Base-by-base conservation (phyloP, 2,113 vertebrate genomes). In the Accipiter virgatus region DNA sequence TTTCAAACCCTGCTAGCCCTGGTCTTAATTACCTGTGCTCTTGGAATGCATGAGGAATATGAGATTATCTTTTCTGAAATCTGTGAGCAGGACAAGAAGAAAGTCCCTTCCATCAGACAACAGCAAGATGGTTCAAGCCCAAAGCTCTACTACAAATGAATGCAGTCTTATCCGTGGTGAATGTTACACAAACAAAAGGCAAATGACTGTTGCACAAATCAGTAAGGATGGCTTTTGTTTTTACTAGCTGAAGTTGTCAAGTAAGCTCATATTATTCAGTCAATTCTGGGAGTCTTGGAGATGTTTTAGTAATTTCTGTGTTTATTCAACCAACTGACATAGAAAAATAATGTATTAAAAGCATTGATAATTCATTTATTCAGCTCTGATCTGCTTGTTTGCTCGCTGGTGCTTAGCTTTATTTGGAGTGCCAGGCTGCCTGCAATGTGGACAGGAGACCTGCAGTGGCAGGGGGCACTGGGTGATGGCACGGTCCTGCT, bases 1-100 rank as follows among this genome's bases (percentile, higher is more conserved):
- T 45, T 79, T 66, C 42, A 52, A 8, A 31, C 47, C 25, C 40
- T 58, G 23, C 40, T 20, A 27, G 42, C 29, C 32, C 19, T 3
- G 9, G 25, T 10, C 63, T 38, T 21, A 16, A 2, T 59, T 43
- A 1, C 19, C 67, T 36, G 21, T 66, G 47, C 43, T 48, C 16
- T 68, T 52, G 38, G 52, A 52, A 32, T 38, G 21, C 26, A 1
- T 21, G 47, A 50, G 47, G 65, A 45, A 2, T 26, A 16, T 26
- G 27, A 7, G 45, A 7, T 52, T 4, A 3, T 43, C 4, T 45
- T 22, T 71, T 38, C 73, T 67, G 48, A 38, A 56, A 40, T 31
- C 3, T 16, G 23, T 0, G 1, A 26, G n/a, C 14, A 38, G 62
- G 55, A 42, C 15, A 6, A 4, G 14, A 6, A 38, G 38, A 27